Evolutionary conservation across 1,140 invertebrate genomes (phyloP).

Genomic region (Habropoda laboriosa): DNA sequence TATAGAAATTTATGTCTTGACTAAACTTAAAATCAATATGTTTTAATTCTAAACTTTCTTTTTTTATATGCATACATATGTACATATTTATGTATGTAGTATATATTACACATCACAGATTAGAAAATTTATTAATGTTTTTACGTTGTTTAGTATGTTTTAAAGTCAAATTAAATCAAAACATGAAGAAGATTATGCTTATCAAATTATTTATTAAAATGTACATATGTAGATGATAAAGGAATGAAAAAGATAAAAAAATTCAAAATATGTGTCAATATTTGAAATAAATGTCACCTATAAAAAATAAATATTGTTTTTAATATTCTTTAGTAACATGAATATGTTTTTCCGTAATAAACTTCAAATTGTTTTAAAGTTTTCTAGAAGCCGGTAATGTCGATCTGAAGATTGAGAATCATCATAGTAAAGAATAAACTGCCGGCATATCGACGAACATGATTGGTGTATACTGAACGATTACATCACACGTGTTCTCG

Average conservation of each 20-base stretch:
- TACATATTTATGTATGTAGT: not conserved
- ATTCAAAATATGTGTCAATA: not conserved
- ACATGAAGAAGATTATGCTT: not conserved
- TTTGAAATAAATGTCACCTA: not conserved
- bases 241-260: not conserved
- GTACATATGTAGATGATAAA: not conserved
- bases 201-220: not conserved
- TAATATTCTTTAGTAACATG: not conserved
- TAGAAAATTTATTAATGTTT: not conserved
- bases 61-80: not conserved
- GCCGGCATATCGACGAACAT: not conserved
- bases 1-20: too few species aligned
- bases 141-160: not conserved
- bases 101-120: not conserved
- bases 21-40: too few species aligned
- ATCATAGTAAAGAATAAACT: not conserved
- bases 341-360: not conserved
- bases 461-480: conserved; percentile 12
- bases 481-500: conserved; percentile 50
- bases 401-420: not conserved
- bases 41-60: too few species aligned
- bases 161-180: not conserved
- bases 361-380: not conserved
- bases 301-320: not conserved
- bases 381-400: too few species aligned